Percentiles rank a stretch among this genome's conserved stretches.
Evolutionary conservation across 1,140 invertebrate species (phyloP).

Genomic region (Sycophila sp.): DNA sequence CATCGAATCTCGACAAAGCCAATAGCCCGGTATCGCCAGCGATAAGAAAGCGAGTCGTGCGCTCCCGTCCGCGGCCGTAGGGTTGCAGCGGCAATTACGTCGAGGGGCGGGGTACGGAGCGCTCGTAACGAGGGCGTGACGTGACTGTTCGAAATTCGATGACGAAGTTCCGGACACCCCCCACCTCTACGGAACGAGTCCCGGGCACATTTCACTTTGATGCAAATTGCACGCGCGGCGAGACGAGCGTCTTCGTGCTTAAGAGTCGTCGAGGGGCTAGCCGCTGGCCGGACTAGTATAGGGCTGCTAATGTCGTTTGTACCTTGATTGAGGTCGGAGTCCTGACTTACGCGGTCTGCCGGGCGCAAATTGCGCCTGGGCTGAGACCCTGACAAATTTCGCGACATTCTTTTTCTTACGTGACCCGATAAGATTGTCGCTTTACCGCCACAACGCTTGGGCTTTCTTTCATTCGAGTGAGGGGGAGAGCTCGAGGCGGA

Average conservation of each 20-base stretch:
- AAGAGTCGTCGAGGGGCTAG: no score
- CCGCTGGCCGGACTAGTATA: background rate
- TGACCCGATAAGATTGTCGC: no score
- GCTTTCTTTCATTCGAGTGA: no score
- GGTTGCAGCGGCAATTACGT: no score
- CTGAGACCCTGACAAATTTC: conserved; percentile 18
- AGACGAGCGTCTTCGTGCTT: conserved; percentile 8
- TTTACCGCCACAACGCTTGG: no score
- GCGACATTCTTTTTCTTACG: conserved; percentile 8
- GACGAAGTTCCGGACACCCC: background rate
- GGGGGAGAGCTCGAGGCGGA: no score
- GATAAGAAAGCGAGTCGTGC: no score
- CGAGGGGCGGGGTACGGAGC: no score
- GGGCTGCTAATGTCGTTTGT: conserved; percentile 13
- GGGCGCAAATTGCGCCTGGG: no score
- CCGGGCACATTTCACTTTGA: conserved; percentile 13
- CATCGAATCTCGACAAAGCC: no score
- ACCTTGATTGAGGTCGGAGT: conserved; percentile 10
- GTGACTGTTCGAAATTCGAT: conserved; percentile 27
- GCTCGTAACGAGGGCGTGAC: background rate
- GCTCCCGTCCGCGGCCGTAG: no score
- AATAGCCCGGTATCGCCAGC: background rate
- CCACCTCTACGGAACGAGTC: background rate
- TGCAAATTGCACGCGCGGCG: conserved; percentile 1
- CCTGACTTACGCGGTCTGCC: no score